Percentiles rank a stretch among this genome's conserved stretches.
Conservation (phyloP, 35 echinoderm and acorn worm species). For the Hemicentrotus pulcherrimus region DNA sequence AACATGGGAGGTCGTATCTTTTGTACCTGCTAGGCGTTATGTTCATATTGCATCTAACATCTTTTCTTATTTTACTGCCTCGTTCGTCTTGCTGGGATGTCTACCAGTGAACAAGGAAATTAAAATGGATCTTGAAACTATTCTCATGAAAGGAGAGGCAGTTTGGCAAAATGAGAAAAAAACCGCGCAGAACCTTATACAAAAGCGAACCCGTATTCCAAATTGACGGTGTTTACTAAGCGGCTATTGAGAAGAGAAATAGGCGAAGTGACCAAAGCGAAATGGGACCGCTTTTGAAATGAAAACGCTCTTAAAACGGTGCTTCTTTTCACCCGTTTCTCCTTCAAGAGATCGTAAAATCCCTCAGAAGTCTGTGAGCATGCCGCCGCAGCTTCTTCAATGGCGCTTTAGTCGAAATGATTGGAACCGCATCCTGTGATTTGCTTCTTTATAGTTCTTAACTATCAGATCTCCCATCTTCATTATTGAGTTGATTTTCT, state of each 20-base stretch:
- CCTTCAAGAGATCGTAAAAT: slow-evolving; percentile 47
- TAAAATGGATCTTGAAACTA: neutral
- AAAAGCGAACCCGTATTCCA: slow-evolving; percentile 11
- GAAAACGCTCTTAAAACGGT: slow-evolving; percentile 27
- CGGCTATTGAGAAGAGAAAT: neutral
- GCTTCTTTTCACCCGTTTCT: slow-evolving; percentile 30
- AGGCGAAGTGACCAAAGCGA: neutral
- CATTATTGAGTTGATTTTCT: neutral
- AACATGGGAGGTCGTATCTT: neutral
- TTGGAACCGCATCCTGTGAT: neutral
- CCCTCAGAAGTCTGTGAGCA: slow-evolving; percentile 12
- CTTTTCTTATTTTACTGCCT: neutral
- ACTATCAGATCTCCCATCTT: neutral
- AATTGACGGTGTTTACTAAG: slow-evolving; percentile 34
- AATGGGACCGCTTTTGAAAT: slow-evolving; percentile 36
- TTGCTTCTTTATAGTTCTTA: neutral
- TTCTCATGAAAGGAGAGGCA: slow-evolving; percentile 4
- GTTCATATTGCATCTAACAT: neutral
- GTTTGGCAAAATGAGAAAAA: slow-evolving; percentile 15
- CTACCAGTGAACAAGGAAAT: neutral
- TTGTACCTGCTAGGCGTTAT: neutral
- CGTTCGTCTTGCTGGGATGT: neutral
- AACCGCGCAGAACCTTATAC: neutral
- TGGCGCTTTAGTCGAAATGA: neutral
- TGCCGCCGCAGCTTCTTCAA: slow-evolving; percentile 2